Base-by-base conservation (phyloP, 2,888 invertebrate genomes). In the Melinopterus prodromus region DNA sequence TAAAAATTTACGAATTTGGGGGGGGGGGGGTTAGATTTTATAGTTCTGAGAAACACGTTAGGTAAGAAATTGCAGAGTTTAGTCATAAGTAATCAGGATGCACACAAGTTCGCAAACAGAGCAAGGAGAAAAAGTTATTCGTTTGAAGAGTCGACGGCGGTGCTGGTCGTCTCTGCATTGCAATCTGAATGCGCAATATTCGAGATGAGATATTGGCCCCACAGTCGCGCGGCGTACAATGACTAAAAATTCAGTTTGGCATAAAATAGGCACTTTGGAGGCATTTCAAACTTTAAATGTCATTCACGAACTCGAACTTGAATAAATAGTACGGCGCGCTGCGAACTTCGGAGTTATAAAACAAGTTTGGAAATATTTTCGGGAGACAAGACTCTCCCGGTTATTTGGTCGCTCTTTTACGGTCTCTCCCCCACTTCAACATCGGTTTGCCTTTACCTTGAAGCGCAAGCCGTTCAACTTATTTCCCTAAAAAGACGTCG, bases 291-390 rank as follows among this genome's bases (percentile, higher is more conserved):
- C 81, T 82, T 82, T 81, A 77, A 81, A 79, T 82, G 82, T 82
- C 83, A 79, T 82, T 80, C 81, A 79, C 38, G 82, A 83, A 83
- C 79, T 82, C 77, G 76, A 78, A 83, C 80, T 83, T 81, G 82
- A 83, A 81, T 83, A 83, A 82, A 83, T 83, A 83, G 78, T 78
- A 71, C 36, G 74, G 78, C 82, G 77, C 79, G 81, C 81, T 81
- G 78, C 76, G 75, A 36, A 69, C 78, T 35, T 37, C 35, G 76
- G 79, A 83, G 80, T 83, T 83, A 78, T 79, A 80, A 81, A 83
- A 82, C 80, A 82, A 83, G 80, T 83, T 82, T 80, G 77, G 80
- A 82, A 81, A 82, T 80, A 81, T 81, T 53, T 81, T 80, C 74
- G 80, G 74, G 82, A 77, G 79, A 80, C 74, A 78, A 78, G 69